phyloP scores from a whole-genome alignment of 2,888 invertebrate genomes.

The Drosophila melanocephala region DNA sequence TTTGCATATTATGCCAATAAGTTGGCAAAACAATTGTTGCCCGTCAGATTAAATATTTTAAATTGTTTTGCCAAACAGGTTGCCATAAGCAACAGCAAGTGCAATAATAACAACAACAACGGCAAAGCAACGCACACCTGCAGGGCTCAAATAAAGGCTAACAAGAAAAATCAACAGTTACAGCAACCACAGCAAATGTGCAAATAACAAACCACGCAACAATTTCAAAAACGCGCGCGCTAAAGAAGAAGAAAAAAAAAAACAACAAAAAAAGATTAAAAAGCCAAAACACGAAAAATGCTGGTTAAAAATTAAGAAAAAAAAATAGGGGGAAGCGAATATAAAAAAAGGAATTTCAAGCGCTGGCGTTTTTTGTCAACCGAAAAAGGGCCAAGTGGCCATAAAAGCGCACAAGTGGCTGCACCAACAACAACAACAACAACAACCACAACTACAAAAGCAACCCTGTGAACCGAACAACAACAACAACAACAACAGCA shows the following conservation, averaged over 20 bases:
- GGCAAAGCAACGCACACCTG: constrained; percentile 50
- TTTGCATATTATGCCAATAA: constrained; percentile 35
- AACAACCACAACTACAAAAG: constrained; percentile 26
- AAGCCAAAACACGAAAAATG: constrained; percentile 54
- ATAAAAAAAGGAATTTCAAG: constrained; percentile 56
- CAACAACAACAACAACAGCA: constrained; percentile 20
- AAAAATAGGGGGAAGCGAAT: constrained; percentile 21
- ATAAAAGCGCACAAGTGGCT: constrained; percentile 77
- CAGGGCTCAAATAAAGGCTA: constrained; percentile 59
- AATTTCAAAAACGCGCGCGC: constrained; percentile 43
- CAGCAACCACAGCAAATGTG: constrained; percentile 28
- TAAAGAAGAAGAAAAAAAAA: constrained; percentile 25
- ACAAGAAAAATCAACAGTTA: constrained; percentile 42
- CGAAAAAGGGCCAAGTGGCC: constrained; percentile 69
- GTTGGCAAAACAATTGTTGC: not conserved
- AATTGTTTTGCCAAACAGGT: constrained; percentile 74
- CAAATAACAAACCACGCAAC: constrained; percentile 45
- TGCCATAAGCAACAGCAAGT: constrained; percentile 51
- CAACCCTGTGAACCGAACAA: constrained; percentile 35
- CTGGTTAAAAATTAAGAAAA: constrained; percentile 52
- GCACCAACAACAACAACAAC: constrained; percentile 48
- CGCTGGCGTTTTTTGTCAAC: constrained; percentile 75
- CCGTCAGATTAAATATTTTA: constrained; percentile 33
- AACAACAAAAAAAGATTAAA: constrained; percentile 28
- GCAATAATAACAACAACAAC: constrained; percentile 21